Evolutionary conservation across 2,113 vertebrate species (phyloP).

Genomic region (Micronycteris hirsuta): DNA sequence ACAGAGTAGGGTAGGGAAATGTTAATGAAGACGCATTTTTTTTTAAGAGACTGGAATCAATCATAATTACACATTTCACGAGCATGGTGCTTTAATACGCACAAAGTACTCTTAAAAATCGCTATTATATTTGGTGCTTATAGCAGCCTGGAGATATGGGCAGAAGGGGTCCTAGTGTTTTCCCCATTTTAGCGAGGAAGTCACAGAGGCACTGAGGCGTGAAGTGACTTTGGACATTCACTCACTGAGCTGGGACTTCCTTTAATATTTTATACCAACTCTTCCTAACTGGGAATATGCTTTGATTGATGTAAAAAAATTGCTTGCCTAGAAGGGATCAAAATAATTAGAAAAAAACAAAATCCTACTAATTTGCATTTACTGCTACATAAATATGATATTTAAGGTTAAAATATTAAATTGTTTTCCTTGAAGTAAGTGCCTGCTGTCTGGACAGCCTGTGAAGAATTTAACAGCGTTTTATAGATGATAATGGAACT

Average conservation of each 20-base stretch:
- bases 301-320: background rate
- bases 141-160: fast-evolving
- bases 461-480: background rate
- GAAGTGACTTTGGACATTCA: background rate
- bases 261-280: background rate
- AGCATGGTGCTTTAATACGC: background rate
- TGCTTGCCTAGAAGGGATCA: background rate
- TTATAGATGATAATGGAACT: slow-evolving; percentile 32
- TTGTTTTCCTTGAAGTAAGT: background rate
- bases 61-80: too few species aligned
- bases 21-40: fast-evolving
- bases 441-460: background rate
- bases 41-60: background rate
- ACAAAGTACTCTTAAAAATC: fast-evolving
- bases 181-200: fast-evolving
- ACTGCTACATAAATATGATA: background rate
- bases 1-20: background rate
- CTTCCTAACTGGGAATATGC: background rate
- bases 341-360: slow-evolving; percentile 16
- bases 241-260: background rate
- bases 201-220: background rate
- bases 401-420: slow-evolving; percentile 27
- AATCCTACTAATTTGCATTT: background rate
- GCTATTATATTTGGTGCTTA: fast-evolving
- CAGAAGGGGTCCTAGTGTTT: fast-evolving